phyloP scores from a whole-genome alignment of 2,113 vertebrate species.

The Dunckerocampus dactyliophorus region DNA sequence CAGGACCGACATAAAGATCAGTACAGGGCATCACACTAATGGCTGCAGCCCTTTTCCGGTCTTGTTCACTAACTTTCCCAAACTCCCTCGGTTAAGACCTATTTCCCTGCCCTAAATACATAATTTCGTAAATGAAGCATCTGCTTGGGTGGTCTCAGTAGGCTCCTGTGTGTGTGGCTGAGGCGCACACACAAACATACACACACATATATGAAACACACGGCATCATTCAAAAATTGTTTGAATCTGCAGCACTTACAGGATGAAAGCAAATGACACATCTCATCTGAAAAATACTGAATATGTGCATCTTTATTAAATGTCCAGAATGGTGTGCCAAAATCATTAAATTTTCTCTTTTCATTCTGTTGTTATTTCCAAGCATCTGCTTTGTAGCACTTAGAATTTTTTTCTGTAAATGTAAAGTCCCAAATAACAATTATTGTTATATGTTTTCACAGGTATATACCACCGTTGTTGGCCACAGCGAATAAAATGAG shows the following conservation, averaged over 20 bases:
- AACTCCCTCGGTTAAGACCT: slow-evolving; percentile 53
- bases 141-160: slow-evolving; percentile 60
- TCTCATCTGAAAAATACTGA: neutral
- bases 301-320: neutral
- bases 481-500: neutral
- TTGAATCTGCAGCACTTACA: slow-evolving; percentile 24
- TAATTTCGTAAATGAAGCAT: slow-evolving; percentile 65
- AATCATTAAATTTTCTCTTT: too few species aligned
- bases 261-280: neutral
- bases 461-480: neutral
- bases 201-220: slow-evolving; percentile 21
- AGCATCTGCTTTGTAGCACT: too few species aligned
- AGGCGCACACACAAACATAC: slow-evolving; percentile 26
- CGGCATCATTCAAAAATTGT: slow-evolving; percentile 34
- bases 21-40: slow-evolving; percentile 21
- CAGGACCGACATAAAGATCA: slow-evolving; percentile 17
- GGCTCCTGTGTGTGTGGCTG: slow-evolving; percentile 29
- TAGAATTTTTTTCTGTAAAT: too few species aligned
- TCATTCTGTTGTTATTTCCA: too few species aligned
- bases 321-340: too few species aligned
- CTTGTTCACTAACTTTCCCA: slow-evolving; percentile 44
- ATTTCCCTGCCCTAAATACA: slow-evolving; percentile 68
- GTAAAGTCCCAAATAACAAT: too few species aligned
- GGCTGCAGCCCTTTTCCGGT: slow-evolving; percentile 37
- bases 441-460: neutral